phyloP scores from a whole-genome alignment of 2,797 vertebrate species.

The Sus cebifrons region DNA sequence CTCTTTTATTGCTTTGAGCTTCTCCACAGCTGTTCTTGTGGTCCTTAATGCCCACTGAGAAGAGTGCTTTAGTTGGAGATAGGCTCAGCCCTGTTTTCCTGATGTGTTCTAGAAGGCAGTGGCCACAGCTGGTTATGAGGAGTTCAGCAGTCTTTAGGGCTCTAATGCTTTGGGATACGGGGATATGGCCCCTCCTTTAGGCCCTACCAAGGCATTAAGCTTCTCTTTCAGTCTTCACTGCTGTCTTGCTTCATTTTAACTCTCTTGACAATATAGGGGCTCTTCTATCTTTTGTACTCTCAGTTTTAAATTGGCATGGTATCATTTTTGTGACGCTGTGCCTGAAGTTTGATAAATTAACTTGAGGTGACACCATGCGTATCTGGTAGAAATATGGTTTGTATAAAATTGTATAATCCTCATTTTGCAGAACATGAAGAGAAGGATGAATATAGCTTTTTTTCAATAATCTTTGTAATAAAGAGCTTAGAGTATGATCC shows the following conservation, averaged over 20 bases:
- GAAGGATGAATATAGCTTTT: slow-evolving; percentile 68
- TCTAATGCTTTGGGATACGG: background rate
- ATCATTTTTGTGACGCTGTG: slow-evolving; percentile 40
- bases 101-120: slow-evolving; percentile 6
- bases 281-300: background rate
- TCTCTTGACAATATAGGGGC: background rate
- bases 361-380: slow-evolving; percentile 38
- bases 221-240: background rate
- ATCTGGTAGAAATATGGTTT: slow-evolving; percentile 77
- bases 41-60: background rate
- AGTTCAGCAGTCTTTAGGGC: background rate
- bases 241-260: background rate
- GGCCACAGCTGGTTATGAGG: background rate
- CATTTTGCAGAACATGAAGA: slow-evolving; percentile 73
- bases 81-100: background rate
- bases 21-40: background rate
- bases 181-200: background rate
- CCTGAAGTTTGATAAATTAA: slow-evolving; percentile 66
- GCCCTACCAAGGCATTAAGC: background rate
- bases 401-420: slow-evolving; percentile 67
- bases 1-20: background rate
- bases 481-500: slow-evolving; percentile 78
- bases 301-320: slow-evolving; percentile 10
- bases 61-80: background rate
- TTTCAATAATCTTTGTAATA: slow-evolving; percentile 81